phyloP scores from a whole-genome alignment of 2,113 vertebrate genomes.

The Dicrurus megarhynchus region DNA sequence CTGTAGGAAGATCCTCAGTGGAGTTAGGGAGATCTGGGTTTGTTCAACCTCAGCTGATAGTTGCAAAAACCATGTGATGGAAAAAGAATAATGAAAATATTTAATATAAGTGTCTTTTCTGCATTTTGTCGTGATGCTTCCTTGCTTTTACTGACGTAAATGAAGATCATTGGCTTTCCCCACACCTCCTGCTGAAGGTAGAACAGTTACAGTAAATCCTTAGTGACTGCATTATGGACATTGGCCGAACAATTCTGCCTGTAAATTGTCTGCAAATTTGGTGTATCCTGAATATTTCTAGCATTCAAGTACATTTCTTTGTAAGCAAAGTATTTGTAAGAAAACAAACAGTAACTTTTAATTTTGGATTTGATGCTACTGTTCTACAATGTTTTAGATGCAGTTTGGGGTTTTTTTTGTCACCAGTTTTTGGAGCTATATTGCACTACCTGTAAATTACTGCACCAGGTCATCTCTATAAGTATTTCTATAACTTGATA shows the following conservation, averaged over 20 bases:
- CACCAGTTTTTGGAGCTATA: neutral
- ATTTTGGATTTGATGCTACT: neutral
- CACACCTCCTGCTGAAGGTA: neutral
- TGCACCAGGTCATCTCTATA: neutral
- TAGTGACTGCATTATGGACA: neutral
- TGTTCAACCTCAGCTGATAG: neutral
- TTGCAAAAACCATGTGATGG: neutral
- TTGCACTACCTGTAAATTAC: neutral
- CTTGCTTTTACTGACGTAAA: neutral
- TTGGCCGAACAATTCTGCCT: neutral
- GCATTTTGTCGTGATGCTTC: neutral
- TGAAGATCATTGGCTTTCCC: neutral
- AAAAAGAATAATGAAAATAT: neutral
- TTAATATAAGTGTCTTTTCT: neutral
- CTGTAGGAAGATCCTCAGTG: neutral
- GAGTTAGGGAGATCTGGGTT: neutral
- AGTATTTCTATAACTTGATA: neutral
- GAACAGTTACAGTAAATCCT: neutral
- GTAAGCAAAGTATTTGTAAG: neutral
- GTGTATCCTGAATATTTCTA: neutral
- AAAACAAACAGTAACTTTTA: neutral
- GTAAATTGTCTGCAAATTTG: neutral
- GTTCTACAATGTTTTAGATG: neutral
- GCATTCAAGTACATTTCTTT: neutral
- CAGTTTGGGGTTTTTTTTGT: fast-evolving